A percentile compares a stretch with the other conserved stretches of the same genome.
phyloP scores from a whole-genome alignment of 2,797 vertebrate genomes.

The Toxotes lorentzi region DNA sequence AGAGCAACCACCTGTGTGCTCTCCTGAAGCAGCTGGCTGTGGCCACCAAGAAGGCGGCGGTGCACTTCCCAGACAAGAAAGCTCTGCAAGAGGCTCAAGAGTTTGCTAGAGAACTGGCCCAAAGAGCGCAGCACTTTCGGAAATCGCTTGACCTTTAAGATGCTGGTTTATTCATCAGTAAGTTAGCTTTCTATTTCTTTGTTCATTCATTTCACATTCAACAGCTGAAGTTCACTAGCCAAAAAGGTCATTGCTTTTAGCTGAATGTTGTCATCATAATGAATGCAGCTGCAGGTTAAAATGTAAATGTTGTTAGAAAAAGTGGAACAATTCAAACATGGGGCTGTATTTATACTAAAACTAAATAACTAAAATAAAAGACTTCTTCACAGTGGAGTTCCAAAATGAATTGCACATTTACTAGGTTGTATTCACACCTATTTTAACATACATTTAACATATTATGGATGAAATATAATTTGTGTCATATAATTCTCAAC shows the following conservation, averaged over 20 bases:
- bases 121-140: constrained; percentile 88
- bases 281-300: constrained; percentile 30
- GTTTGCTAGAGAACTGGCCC: constrained; percentile 84
- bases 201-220: constrained; percentile 19
- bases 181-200: background rate
- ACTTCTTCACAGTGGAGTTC: background rate
- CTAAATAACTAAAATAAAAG: background rate
- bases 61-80: constrained; percentile 84
- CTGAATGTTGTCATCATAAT: constrained; percentile 12
- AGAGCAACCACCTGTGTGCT: constrained; percentile 91
- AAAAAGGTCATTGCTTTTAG: background rate
- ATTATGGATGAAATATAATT: constrained; percentile 38
- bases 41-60: constrained; percentile 91
- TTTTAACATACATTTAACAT: constrained; percentile 42
- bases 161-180: background rate
- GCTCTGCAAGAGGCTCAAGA: constrained; percentile 84
- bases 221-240: constrained; percentile 3
- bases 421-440: constrained; percentile 45
- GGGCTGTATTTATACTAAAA: constrained; percentile 21
- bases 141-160: constrained; percentile 81
- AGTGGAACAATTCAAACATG: background rate
- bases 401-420: constrained; percentile 69
- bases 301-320: constrained; percentile 4
- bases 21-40: constrained; percentile 92
- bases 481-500: constrained; percentile 45